phyloP scores from a whole-genome alignment of 2,113 vertebrate species.

The Montifringilla adamsi region DNA sequence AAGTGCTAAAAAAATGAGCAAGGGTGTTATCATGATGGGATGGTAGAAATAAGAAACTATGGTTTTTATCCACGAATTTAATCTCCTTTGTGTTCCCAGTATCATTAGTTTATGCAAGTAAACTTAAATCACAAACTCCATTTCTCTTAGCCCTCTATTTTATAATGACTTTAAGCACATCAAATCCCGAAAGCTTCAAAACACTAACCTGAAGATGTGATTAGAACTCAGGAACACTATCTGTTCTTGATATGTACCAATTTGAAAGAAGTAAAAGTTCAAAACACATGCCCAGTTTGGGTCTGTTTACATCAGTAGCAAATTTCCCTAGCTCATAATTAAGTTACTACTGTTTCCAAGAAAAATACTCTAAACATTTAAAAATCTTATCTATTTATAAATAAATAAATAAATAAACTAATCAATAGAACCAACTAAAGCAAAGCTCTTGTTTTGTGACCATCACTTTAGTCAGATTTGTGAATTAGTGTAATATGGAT shows the following conservation, averaged over 20 bases:
- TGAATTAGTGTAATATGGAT: background rate
- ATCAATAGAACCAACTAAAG: background rate
- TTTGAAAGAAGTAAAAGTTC: background rate
- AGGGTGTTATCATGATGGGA: rapidly evolving
- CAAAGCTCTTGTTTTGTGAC: background rate
- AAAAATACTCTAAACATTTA: background rate
- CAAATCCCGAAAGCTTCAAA: background rate
- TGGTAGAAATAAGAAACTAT: background rate
- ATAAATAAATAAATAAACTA: background rate
- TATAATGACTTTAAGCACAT: background rate
- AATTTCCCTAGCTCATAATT: background rate
- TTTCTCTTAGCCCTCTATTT: background rate
- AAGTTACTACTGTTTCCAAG: background rate
- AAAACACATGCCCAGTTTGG: background rate
- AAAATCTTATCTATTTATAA: background rate
- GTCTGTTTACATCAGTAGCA: background rate
- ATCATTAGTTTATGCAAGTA: background rate
- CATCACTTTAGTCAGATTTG: background rate
- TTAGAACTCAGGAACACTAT: background rate
- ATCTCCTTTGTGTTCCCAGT: background rate
- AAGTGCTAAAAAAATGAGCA: background rate
- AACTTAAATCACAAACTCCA: background rate
- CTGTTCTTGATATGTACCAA: background rate
- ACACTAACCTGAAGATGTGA: background rate
- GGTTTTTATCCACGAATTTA: background rate